Base-by-base conservation (phyloP, 2,113 vertebrate species). In the Marmota monax region DNA sequence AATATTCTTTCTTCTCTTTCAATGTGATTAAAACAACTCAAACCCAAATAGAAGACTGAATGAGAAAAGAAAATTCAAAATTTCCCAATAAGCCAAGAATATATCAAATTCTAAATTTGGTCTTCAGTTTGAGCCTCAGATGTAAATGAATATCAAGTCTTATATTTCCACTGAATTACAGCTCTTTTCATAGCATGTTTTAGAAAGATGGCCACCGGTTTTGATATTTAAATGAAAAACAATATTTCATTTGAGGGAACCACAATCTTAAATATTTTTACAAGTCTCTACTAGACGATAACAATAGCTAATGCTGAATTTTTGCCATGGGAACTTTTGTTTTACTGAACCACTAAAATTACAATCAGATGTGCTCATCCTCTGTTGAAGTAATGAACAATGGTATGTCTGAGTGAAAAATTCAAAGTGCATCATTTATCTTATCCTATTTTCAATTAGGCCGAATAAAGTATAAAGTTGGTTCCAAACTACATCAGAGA, bases 381-480 rank as follows among this genome's bases (percentile, higher is more conserved):
- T 96, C 97, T 95, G 94, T 96, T 98, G 98, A 98, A 98, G 97
- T 96, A 98, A 98, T 98, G 98, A 98, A 98, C 98, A 98, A 99
- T 98, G 98, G 98, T 98, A 96, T 98, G 98, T 99, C 98, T 98
- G 98, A 98, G 97, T 97, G 97, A 98, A 97, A 97, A 98, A 98
- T 98, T 98, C 98, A 98, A 98, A 98, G 98, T 98, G 98, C 95
- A 98, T 98, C 98, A 98, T 99, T 99, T 99, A 99, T 99, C 99
- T 99, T 98, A 98, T 93, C 98, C 98, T 98, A 97, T 98, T 99
- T 99, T 99, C 98, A 99, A 98, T 99, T 99, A 99, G 98, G 97
- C 98, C 3, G 8, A 98, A 98, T 96, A 97, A 98, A 97, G 96
- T 97, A 93, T 96, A 98, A 97, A 98, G 98, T 98, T 94, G 95